Percentiles rank a stretch among this genome's conserved stretches.
These are phyloP conservation scores for Lathronympha strigana DNA, from an alignment of 2,888 invertebrate genomes.

Conservation along the genomic window DNA sequence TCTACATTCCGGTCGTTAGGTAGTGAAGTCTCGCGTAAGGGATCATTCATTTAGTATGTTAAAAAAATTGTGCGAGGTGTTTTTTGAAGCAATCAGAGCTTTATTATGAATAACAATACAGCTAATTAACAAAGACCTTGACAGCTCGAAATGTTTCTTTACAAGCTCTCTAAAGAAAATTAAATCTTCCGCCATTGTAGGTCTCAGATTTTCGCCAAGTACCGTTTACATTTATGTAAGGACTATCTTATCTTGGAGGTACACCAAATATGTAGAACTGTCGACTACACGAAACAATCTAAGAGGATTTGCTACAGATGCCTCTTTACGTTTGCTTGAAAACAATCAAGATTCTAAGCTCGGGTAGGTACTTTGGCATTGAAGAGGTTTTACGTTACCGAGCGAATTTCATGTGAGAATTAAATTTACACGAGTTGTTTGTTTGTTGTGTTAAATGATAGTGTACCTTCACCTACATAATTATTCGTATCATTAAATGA, in stretches of 20 bases:
- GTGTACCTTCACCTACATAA: too few relatives aligned
- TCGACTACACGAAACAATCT: slow-evolving; percentile 30
- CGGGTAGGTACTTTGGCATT: slow-evolving; percentile 11
- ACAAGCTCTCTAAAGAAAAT: slow-evolving; percentile 16
- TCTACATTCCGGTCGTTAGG: too few relatives aligned
- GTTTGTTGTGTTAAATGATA: neutral
- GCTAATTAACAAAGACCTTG: neutral
- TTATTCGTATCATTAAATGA: too few relatives aligned
- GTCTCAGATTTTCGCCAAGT: slow-evolving; percentile 16
- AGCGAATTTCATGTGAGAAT: neutral
- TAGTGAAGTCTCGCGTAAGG: too few relatives aligned
- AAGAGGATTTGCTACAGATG: slow-evolving; percentile 20
- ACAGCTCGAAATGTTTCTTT: slow-evolving; percentile 12
- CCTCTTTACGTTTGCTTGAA: slow-evolving; percentile 25
- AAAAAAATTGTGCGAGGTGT: neutral
- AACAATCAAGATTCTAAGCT: slow-evolving; percentile 19
- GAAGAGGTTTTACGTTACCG: neutral
- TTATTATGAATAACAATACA: neutral
- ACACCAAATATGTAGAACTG: slow-evolving; percentile 1
- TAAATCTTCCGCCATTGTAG: slow-evolving; percentile 9
- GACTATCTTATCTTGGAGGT: slow-evolving; percentile 7
- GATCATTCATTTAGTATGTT: neutral
- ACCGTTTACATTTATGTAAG: slow-evolving; percentile 20
- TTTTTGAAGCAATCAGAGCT: neutral
- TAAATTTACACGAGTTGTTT: slow-evolving; percentile 13